These are phyloP conservation scores for Himalopsyche japonica DNA, from an alignment of 2,888 invertebrate genomes.

Conservation along the genomic window DNA sequence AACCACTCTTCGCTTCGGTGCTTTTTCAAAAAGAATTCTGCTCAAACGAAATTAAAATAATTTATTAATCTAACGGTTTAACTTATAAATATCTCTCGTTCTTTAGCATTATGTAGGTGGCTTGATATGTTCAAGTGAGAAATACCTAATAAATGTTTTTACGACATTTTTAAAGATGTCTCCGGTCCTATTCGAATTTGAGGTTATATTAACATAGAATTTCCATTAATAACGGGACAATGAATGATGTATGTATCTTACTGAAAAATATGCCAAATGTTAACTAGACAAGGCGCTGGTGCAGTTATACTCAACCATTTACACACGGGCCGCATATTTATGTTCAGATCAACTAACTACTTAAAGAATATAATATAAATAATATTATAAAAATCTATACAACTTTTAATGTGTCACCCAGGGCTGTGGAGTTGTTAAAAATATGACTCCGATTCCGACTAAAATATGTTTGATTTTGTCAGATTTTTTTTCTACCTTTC, in stretches of 20 bases:
- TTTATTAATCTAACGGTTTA: neutral
- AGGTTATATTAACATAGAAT: neutral
- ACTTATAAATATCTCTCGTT: neutral
- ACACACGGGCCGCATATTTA: no score
- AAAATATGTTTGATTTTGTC: no score
- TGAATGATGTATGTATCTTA: neutral
- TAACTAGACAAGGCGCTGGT: neutral
- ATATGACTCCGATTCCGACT: no score
- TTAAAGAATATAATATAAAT: no score
- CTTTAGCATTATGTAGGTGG: neutral
- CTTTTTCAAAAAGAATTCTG: neutral
- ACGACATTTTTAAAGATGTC: neutral
- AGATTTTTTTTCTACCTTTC: no score
- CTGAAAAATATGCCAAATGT: neutral
- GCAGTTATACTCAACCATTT: no score
- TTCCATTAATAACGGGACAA: neutral
- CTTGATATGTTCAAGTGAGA: neutral
- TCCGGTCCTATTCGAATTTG: neutral
- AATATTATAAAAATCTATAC: no score
- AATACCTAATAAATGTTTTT: neutral
- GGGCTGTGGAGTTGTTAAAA: no score
- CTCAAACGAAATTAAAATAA: neutral
- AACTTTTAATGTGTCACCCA: no score
- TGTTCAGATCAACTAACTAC: no score
- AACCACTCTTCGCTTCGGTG: neutral